Percentiles rank a stretch among this genome's conserved stretches.
These are phyloP conservation scores for Probaryconus sp. DNA, from an alignment of 1,140 invertebrate species.

Conservation along the genomic window DNA sequence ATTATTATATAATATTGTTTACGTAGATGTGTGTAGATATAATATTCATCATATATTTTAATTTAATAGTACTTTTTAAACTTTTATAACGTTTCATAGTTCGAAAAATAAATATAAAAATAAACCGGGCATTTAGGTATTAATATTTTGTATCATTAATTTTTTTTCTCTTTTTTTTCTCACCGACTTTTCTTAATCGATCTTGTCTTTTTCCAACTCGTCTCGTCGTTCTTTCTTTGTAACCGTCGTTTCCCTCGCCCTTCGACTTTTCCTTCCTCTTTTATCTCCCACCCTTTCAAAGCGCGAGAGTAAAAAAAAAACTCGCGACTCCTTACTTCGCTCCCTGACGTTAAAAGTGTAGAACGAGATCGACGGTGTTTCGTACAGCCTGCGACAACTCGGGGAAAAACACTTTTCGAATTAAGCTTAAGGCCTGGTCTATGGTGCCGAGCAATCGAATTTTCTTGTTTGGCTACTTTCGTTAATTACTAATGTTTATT, in stretches of 20 bases:
- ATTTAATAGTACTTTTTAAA: conserved; percentile 78
- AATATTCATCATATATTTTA: conserved; percentile 72
- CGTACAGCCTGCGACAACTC: conserved; percentile 42
- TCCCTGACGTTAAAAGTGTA: conserved; percentile 25
- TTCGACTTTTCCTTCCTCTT: conserved; percentile 22
- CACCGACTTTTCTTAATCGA: conserved; percentile 52
- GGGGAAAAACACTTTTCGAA: conserved; percentile 54
- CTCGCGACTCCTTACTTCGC: conserved; percentile 7
- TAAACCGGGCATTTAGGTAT: conserved; percentile 79
- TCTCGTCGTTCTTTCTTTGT: conserved; percentile 14
- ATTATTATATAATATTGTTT: conserved; percentile 70
- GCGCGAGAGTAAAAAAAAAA: too few relatives aligned
- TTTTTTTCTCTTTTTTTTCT: conserved; percentile 65
- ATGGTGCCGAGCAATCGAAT: conserved; percentile 24
- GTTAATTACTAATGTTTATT: too few relatives aligned
- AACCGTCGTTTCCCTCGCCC: conserved; percentile 4
- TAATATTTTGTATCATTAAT: conserved; percentile 79
- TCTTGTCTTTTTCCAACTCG: conserved; percentile 47
- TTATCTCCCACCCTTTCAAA: conserved; percentile 9
- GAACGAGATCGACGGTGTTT: conserved; percentile 42
- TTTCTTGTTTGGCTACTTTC: conserved; percentile 47
- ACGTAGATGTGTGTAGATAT: conserved; percentile 73
- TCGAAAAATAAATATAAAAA: conserved; percentile 80
- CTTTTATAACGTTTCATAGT: conserved; percentile 80
- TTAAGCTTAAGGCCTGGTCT: conserved; percentile 56